Conservation (phyloP, 2,888 invertebrate genomes). For the Cheilosia urbana region DNA sequence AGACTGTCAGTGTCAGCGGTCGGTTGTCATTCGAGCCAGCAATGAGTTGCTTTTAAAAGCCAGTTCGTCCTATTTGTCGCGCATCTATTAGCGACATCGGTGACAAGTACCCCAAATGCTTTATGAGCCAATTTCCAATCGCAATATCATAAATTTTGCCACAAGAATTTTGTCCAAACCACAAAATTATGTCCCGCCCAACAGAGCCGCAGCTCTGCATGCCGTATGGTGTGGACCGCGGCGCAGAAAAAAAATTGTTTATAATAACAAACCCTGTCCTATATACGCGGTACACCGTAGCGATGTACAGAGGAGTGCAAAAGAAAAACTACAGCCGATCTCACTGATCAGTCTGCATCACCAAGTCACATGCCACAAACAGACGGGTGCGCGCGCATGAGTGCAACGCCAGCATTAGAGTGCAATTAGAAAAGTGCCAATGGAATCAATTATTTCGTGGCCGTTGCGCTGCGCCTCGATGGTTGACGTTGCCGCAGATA, state of each 20-base stretch:
- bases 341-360: slow-evolving; percentile 50
- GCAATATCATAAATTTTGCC: slow-evolving; percentile 59
- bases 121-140: slow-evolving; percentile 24
- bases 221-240: not conserved
- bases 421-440: slow-evolving; percentile 75
- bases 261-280: slow-evolving; percentile 59
- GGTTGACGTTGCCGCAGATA: slow-evolving; percentile 49
- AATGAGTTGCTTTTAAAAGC: slow-evolving; percentile 27
- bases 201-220: not conserved
- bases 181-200: slow-evolving; percentile 30
- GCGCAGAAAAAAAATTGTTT: not conserved
- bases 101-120: slow-evolving; percentile 12
- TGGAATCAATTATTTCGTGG: slow-evolving; percentile 73
- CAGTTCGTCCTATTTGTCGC: slow-evolving; percentile 32
- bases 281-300: slow-evolving; percentile 55
- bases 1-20: slow-evolving; percentile 48
- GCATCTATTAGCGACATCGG: slow-evolving; percentile 15
- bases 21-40: slow-evolving; percentile 18
- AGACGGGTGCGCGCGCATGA: slow-evolving; percentile 18
- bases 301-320: slow-evolving; percentile 21
- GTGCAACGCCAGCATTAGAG: slow-evolving; percentile 57
- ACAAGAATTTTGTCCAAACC: slow-evolving; percentile 54
- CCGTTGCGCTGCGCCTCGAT: slow-evolving; percentile 37
- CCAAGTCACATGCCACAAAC: slow-evolving; percentile 62
- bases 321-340: slow-evolving; percentile 25